Percentiles rank a stretch among this genome's conserved stretches.
Conservation (phyloP, 2,888 invertebrate genomes). For the Ernsta delagoae region DNA sequence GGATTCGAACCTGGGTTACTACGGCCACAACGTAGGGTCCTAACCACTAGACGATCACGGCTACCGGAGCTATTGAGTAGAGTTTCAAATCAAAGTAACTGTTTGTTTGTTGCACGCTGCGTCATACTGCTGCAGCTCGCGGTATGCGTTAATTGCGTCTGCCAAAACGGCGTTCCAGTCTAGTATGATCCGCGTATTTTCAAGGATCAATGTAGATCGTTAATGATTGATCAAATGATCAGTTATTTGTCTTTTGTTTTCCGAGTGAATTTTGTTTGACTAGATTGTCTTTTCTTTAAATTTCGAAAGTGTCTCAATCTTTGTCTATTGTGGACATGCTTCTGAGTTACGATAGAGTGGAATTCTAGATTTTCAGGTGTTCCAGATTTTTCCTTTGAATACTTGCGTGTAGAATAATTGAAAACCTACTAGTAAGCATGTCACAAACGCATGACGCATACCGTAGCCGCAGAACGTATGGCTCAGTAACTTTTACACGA, state of each 20-base stretch:
- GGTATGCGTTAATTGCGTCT: too few relatives aligned
- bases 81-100: too few relatives aligned
- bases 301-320: neutral
- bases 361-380: neutral
- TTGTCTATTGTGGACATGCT: neutral
- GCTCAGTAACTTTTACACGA: slow-evolving; percentile 21
- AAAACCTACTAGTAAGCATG: neutral
- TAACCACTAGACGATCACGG: slow-evolving; percentile 90
- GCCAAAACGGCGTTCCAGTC: neutral
- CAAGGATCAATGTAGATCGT: too few relatives aligned
- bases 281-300: neutral
- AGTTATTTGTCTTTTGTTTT: neutral
- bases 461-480: slow-evolving; percentile 6
- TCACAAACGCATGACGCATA: slow-evolving; percentile 15
- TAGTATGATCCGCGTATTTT: neutral
- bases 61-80: slow-evolving; percentile 42
- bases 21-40: slow-evolving; percentile 91
- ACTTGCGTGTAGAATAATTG: too few relatives aligned
- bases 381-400: neutral
- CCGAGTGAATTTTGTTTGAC: neutral
- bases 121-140: too few relatives aligned
- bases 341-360: too few relatives aligned
- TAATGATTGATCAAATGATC: neutral
- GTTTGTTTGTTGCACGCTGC: too few relatives aligned
- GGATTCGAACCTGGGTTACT: slow-evolving; percentile 91